Conservation (phyloP, 2,113 vertebrate genomes). For the Callorhinus ursinus region DNA sequence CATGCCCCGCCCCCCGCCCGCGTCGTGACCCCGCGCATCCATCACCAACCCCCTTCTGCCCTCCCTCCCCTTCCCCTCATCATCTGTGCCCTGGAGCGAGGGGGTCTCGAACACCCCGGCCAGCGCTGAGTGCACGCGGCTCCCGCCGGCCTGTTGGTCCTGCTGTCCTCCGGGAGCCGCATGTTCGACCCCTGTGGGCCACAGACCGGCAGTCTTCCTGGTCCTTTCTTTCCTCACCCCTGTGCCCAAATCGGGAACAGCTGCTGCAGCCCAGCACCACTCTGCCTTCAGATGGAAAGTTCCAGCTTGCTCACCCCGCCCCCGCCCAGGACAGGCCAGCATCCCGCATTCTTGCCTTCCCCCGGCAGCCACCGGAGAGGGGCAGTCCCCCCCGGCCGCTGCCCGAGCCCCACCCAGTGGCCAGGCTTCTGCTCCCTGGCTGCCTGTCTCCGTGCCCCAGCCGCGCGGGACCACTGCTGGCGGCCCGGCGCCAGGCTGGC, state of each 20-base stretch:
- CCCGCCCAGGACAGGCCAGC: background rate
- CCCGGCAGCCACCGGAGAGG: background rate
- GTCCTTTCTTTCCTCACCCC: background rate
- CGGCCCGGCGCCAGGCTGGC: accelerated
- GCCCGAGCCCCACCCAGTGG: background rate
- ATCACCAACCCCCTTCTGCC: too few species aligned
- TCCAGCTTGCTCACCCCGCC: accelerated
- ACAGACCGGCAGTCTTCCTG: background rate
- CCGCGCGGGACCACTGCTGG: background rate
- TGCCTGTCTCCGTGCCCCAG: background rate
- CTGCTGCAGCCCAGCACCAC: background rate
- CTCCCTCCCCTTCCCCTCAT: background rate
- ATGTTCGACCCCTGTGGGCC: accelerated
- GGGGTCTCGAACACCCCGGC: background rate
- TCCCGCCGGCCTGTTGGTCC: background rate
- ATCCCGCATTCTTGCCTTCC: background rate
- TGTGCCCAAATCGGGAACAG: background rate
- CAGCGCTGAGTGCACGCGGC: background rate
- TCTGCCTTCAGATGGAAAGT: background rate
- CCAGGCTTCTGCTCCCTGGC: background rate
- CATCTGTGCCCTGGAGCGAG: background rate
- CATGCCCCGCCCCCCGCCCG: too few species aligned
- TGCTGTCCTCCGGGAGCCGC: accelerated
- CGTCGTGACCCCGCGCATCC: too few species aligned
- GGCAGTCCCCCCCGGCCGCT: background rate